A percentile compares a stretch with the other conserved stretches of the same genome.
These are phyloP conservation scores for Caenorhabditis sulstoni DNA, from an alignment of 2,888 invertebrate species.

Conservation along the genomic window DNA sequence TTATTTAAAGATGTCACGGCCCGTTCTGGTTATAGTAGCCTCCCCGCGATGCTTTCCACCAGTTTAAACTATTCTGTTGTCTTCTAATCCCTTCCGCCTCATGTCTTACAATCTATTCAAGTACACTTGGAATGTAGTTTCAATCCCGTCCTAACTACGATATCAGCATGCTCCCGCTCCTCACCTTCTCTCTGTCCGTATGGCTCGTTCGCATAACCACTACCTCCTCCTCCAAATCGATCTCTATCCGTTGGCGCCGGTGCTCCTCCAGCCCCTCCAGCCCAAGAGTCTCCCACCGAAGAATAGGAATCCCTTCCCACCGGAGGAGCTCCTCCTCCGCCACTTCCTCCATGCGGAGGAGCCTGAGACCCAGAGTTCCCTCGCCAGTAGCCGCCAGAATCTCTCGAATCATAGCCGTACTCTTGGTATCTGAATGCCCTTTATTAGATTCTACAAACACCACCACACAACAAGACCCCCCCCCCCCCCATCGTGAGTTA, in stretches of 20 bases:
- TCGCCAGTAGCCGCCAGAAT: constrained; percentile 44
- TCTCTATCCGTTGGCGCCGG: constrained; percentile 30
- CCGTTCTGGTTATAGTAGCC: no score
- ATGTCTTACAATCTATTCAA: no score
- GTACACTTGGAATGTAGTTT: no score
- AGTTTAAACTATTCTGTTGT: no score
- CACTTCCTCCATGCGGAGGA: constrained; percentile 19
- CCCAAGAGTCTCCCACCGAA: constrained; percentile 42
- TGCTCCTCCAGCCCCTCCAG: constrained; percentile 26
- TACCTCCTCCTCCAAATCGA: constrained; percentile 44
- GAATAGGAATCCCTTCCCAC: constrained; percentile 27
- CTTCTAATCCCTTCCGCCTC: no score
- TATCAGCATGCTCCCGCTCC: background rate
- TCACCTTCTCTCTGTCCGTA: constrained; percentile 60
- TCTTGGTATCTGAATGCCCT: constrained; percentile 52
- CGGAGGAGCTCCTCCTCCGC: constrained; percentile 8
- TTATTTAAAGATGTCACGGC: no score
- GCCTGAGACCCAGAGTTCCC: constrained; percentile 20
- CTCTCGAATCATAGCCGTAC: constrained; percentile 44
- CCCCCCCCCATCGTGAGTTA: no score
- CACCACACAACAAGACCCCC: constrained; percentile 6
- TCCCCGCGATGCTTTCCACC: no score
- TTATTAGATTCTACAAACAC: constrained; percentile 5
- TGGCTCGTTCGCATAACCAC: constrained; percentile 38
- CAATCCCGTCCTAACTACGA: background rate